These are phyloP conservation scores for Pipistrellus pygmaeus DNA, from an alignment of 2,797 vertebrate genomes.

Conservation along the genomic window DNA sequence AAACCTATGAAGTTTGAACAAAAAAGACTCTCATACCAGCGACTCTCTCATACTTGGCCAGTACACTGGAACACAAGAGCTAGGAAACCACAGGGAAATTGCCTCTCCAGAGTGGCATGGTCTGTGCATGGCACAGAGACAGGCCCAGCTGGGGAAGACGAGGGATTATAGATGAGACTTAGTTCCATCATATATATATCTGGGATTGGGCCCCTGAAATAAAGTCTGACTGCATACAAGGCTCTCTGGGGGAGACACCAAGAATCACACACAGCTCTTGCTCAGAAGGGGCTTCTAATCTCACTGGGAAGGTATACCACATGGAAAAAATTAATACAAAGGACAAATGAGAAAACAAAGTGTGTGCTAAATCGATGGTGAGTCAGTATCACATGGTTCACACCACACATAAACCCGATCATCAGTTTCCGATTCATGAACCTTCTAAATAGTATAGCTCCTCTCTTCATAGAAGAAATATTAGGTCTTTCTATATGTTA, in stretches of 20 bases:
- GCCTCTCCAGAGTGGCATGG: background rate
- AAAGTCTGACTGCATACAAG: background rate
- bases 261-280: background rate
- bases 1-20: conserved; percentile 37
- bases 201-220: background rate
- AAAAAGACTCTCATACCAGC: conserved; percentile 52
- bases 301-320: background rate
- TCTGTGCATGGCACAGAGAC: background rate
- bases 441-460: background rate
- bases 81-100: background rate
- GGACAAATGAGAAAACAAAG: background rate
- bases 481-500: background rate
- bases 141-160: background rate
- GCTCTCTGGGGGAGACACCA: background rate
- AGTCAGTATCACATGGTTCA: background rate
- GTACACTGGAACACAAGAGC: background rate
- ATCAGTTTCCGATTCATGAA: background rate
- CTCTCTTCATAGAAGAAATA: background rate
- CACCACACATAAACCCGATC: background rate
- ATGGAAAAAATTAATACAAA: background rate
- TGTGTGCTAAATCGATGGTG: background rate
- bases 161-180: background rate
- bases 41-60: background rate
- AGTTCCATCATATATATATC: background rate
- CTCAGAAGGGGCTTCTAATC: background rate